phyloP scores from a whole-genome alignment of 2,797 vertebrate genomes.

The Luscinia megarhynchos region DNA sequence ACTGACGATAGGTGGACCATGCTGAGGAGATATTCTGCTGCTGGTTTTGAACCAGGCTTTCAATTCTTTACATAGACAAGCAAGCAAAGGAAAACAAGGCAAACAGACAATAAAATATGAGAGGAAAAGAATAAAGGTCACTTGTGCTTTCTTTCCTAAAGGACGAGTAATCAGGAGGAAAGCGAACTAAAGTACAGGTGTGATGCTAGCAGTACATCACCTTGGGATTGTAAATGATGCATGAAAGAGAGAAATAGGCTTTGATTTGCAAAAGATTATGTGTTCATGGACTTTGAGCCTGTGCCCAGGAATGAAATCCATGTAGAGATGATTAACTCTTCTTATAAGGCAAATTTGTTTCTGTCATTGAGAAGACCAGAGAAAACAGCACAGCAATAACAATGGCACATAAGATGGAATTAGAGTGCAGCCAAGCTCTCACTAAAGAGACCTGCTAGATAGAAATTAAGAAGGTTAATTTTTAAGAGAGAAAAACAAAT shows the following conservation, averaged over 20 bases:
- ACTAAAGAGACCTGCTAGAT: neutral
- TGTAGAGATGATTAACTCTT: conserved; percentile 33
- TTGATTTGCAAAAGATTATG: conserved; percentile 58
- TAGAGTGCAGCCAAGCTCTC: neutral
- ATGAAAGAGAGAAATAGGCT: conserved; percentile 41
- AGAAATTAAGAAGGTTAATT: neutral
- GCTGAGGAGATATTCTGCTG: neutral
- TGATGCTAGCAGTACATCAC: conserved; percentile 34
- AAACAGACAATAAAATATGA: conserved; percentile 17
- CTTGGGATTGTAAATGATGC: conserved; percentile 34
- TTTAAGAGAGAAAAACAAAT: neutral
- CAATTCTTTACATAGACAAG: neutral
- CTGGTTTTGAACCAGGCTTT: neutral
- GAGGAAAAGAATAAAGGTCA: conserved; percentile 17
- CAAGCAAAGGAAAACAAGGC: neutral
- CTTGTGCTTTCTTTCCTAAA: conserved; percentile 34
- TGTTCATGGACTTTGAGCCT: conserved; percentile 43
- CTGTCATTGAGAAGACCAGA: conserved; percentile 26
- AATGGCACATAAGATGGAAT: neutral
- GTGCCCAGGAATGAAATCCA: conserved; percentile 16
- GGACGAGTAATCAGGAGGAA: neutral
- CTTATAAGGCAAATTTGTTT: conserved; percentile 31
- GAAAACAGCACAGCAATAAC: neutral
- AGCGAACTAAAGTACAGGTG: conserved; percentile 31
- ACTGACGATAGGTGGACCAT: neutral